Base-by-base conservation (phyloP, 2,888 invertebrate genomes). In the Apotomis capreana region DNA sequence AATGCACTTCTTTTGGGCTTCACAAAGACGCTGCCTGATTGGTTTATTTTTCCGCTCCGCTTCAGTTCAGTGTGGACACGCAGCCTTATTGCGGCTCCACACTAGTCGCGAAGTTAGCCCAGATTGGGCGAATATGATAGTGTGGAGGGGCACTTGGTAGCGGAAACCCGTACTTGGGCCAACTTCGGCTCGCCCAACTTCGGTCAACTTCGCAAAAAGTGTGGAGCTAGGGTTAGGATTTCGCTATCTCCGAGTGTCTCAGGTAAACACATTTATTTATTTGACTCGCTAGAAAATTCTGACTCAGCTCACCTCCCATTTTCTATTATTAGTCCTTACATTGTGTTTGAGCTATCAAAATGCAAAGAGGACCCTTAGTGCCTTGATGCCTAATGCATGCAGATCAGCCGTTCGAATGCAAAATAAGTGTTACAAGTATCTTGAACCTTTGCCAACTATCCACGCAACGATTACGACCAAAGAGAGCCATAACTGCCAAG, bases 381-480 rank as follows among this genome's bases (percentile, higher is more conserved):
- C 83, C 55, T 65, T 46, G 81, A 85, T 83, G 85, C 86, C 86
- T 82, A 85, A 86, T 85, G 83, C 84, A 82, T 81, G 83, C 80
- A 80, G 60, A 63, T 68, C 78, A 83, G 80, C 79, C 80, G 76
- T 81, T 81, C 83, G 89, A 87, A 90, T 91, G 87, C 89, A 85
- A 84, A 88, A 85, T 86, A 84, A 86, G 85, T 85, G 80, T 83
- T 87, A 83, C 85, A 84, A 81, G 83, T 80, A 78, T 82, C 79
- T 86, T 91, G 91, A 88, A 83, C 82, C 74, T 80, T 78, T 88
- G 90, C 92, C 91, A 92, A 89, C 84, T 80, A 78, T 84, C 81
- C 84, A 86, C 86, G 87, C 87, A 86, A 85, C 78, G 75, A 54
- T 13, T 6, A 12, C 46, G 5, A 15, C 12, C 26, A 46, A 26